Evolutionary conservation across 2,888 invertebrate species (phyloP), one percentile per base, ranked within the genome.

Genomic region (Chrysolina haemoptera): DNA sequence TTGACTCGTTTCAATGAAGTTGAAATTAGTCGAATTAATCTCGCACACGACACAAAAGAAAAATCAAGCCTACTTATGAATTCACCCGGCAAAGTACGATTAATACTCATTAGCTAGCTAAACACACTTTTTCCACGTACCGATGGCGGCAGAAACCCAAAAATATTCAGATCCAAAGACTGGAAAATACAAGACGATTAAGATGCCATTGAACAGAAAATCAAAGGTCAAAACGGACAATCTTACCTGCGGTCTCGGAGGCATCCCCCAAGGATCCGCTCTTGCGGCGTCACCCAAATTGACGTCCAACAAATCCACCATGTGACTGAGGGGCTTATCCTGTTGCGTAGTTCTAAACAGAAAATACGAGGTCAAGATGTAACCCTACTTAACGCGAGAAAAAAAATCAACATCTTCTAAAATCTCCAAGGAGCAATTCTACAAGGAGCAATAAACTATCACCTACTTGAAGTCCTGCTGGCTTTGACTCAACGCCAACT

Each of bases 401-500:
- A 14, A 35, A 27, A 22, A 27, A 5, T 27, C 27, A 27, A 27
- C 27, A 5, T 27, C 27, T 27, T 27, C 5, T 27, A 27, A 27
- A 27, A 27, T 27, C 27, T 27, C 27, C 27, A 5, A 27, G 27
- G n/a, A 46, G 22, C 4, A 11, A 10, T 10, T 22, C 27, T 9
- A 6, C 9, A 62, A 12, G 11, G 18, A 18, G n/a, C 18, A 55
- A 11, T 8, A 46, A n/a, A 59, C 69, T 18, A 41, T 71, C 53
- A 78, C 80, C 89, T 82, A 95, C 95, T 94, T 94, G 88, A 96
- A 95, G 89, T 97, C 97, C 87, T 96, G 94, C 89, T 97, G 95
- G 88, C 97, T 97, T 90, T 98, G 97, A 78, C 91, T 91, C 81
- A 99, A 91, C 50, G 98, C 98, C 88, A 99, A 91, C 89, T 98